Conservation (phyloP, 2,797 vertebrate genomes). For the Myioborus miniatus region DNA sequence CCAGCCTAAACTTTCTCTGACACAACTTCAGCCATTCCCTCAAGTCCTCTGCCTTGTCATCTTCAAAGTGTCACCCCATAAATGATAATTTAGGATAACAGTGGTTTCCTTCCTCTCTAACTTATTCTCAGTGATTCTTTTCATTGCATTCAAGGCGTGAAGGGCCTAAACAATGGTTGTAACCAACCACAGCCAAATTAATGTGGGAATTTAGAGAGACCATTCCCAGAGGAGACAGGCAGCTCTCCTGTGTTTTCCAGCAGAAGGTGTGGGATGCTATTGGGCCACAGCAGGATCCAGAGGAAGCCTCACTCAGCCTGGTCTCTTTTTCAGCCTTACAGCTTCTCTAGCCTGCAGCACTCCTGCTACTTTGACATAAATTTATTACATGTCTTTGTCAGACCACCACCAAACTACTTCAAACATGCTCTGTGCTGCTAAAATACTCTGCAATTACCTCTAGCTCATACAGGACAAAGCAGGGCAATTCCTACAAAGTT, state of each 20-base stretch:
- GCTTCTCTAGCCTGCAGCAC: background rate
- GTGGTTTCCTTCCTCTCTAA: background rate
- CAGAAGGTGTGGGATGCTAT: background rate
- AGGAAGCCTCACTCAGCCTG: background rate
- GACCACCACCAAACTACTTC: background rate
- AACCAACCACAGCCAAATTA: background rate
- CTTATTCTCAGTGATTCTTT: background rate
- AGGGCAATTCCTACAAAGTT: background rate
- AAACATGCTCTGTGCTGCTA: background rate
- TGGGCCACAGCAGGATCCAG: background rate
- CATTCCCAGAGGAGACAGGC: background rate
- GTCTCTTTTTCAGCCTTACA: background rate
- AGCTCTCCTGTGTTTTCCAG: fast-evolving
- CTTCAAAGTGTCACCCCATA: background rate
- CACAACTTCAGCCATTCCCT: background rate
- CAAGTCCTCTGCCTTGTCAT: fast-evolving
- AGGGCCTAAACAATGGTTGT: background rate
- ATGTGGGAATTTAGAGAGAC: background rate
- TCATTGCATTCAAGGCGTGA: fast-evolving
- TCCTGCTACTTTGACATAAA: background rate
- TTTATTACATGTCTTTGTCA: background rate
- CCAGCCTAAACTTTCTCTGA: background rate
- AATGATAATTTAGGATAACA: background rate
- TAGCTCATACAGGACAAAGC: background rate
- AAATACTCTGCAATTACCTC: background rate